Percentiles rank a stretch among this genome's conserved stretches.
phyloP scores from a whole-genome alignment of 2,797 vertebrate genomes.

The Tragelaphus oryx region DNA sequence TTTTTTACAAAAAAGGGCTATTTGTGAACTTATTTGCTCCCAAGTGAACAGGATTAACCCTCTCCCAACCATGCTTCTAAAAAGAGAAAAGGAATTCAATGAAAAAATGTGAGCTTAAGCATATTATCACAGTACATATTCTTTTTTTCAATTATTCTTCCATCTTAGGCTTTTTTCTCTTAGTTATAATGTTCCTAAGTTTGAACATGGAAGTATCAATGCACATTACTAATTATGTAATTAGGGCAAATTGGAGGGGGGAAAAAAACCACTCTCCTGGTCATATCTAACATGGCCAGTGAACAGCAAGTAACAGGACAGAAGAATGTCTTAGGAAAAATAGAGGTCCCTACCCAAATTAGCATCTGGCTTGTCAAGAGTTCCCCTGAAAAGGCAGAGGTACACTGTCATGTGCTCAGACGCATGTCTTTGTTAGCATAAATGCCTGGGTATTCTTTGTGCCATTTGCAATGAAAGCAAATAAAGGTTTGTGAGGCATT shows the following conservation, averaged over 20 bases:
- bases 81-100: background rate
- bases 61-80: background rate
- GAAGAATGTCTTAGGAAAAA: background rate
- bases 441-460: background rate
- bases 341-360: background rate
- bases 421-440: background rate
- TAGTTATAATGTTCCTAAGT: background rate
- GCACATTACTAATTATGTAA: background rate
- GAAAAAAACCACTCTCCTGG: background rate
- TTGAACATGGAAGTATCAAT: constrained; percentile 10
- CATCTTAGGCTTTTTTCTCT: background rate
- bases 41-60: background rate
- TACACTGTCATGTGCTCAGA: background rate
- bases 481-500: background rate
- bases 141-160: background rate
- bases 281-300: background rate
- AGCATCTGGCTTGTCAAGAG: background rate
- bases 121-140: background rate
- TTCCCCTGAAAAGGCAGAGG: background rate
- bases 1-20: background rate
- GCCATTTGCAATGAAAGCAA: background rate
- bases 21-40: background rate
- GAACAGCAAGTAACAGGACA: background rate
- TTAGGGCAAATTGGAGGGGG: background rate
- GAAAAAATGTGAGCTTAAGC: background rate